Percentiles rank a stretch among this genome's conserved stretches.
phyloP scores from a whole-genome alignment of 2,113 vertebrate species.

The Sander vitreus region DNA sequence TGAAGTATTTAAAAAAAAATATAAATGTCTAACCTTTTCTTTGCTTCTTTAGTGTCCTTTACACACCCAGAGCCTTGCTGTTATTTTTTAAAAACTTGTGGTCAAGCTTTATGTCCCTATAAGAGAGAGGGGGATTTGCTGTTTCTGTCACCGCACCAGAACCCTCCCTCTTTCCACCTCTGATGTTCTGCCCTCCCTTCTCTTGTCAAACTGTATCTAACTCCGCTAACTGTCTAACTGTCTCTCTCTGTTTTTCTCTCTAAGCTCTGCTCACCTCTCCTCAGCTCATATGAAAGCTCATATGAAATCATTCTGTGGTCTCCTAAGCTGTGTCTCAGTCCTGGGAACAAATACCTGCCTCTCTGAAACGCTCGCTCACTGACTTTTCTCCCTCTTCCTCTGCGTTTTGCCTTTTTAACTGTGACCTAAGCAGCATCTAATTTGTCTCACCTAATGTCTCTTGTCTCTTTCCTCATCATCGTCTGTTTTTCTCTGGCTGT shows the following conservation, averaged over 20 bases:
- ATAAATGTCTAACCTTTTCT: conserved; percentile 45
- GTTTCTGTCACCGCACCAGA: conserved; percentile 15
- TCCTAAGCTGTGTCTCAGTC: conserved; percentile 48
- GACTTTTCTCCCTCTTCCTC: conserved; percentile 24
- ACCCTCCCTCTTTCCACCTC: neutral
- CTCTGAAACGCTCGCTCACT: conserved; percentile 43
- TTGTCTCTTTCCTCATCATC: conserved; percentile 49
- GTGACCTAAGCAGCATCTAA: conserved; percentile 25
- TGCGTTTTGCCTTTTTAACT: conserved; percentile 25
- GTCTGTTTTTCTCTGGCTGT: conserved; percentile 51
- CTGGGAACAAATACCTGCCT: conserved; percentile 58
- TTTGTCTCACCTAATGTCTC: conserved; percentile 37
- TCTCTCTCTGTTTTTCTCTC: conserved; percentile 73
- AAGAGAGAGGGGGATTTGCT: conserved; percentile 19
- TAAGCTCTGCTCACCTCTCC: conserved; percentile 69
- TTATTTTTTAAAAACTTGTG: conserved; percentile 10
- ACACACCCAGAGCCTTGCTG: conserved; percentile 26
- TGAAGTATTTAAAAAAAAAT: conserved; percentile 5
- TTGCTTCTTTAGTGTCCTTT: conserved; percentile 45
- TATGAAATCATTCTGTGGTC: conserved; percentile 70
- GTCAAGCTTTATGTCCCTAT: conserved; percentile 28
- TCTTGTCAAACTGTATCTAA: conserved; percentile 65
- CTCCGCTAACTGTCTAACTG: conserved; percentile 72
- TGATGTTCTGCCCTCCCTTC: conserved; percentile 24
- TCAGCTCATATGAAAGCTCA: conserved; percentile 70